Base-by-base conservation (phyloP, 2,113 vertebrate genomes). In the Bungarus multicinctus region DNA sequence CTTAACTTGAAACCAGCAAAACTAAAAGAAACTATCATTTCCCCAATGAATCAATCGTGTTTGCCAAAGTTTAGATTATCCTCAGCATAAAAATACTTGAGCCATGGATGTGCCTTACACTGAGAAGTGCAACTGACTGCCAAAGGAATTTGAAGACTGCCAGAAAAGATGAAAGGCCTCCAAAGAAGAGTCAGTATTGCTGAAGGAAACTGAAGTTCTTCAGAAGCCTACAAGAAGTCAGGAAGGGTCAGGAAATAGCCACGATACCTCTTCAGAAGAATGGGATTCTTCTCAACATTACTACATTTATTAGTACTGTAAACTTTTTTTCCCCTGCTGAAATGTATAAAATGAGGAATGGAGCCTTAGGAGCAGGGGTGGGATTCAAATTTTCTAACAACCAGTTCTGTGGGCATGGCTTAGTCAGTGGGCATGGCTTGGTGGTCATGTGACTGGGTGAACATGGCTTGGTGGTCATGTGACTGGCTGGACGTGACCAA, bases 271-370 rank as follows among this genome's bases (percentile, higher is more conserved):
- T 74, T 22, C 69, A 81, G 69, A 81, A 81, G 18, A 20, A 22
- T 81, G 39, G 34, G 34, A 81, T 81, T 81, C n/a, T 22, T 81
- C 16, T 81, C 34, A 81, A 81, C 69, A 3, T 81, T 34, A 22
- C 69, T 39, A 81, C 34, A 3, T 39, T 81, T 39, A 18, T 81
- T 81, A 81, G 34, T 22, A 81, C 34, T 81, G 16, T 81, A 81
- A 81, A 22, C 16, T 4, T 1, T 5, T 5, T 2, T 2, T 20
- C 58, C 27, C 4, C 22, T 2, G 0, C 16, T 39, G n/a, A 89
- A 55, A 55, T 89, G 52, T 23, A n/a, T 55, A 39, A 57, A 22
- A 23, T 1, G n/a, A 55, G 87, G 88, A 34, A 55, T 39, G 53
- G 87, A n/a, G 18, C 18, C 6, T 8, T n/a, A 20, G 9, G 27